Percentiles rank a stretch among this genome's conserved stretches.
Conservation (phyloP, 2,113 vertebrate species). For the Notechis scutatus region DNA sequence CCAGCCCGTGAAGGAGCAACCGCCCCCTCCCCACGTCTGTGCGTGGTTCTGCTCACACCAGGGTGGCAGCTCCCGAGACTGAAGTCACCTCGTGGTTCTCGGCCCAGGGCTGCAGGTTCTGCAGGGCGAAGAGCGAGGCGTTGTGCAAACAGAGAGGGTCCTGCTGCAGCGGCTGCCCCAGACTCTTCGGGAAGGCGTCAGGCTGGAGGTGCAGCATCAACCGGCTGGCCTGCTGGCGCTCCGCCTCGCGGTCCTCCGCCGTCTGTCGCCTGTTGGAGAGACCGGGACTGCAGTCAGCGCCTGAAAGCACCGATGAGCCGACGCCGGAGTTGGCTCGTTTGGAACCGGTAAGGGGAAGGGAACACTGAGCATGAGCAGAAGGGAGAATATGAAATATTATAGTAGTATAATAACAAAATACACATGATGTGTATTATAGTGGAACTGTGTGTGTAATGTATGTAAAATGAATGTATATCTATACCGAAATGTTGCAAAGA, state of each 20-base stretch:
- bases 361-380: not conserved
- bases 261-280: slow-evolving; percentile 87
- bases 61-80: slow-evolving; percentile 87
- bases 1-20: not conserved
- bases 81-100: slow-evolving; percentile 95
- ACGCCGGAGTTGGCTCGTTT: not conserved
- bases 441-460: too few species aligned
- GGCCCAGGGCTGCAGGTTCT: slow-evolving; percentile 98
- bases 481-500: too few species aligned
- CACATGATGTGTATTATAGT: too few species aligned
- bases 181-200: slow-evolving; percentile 92
- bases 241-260: slow-evolving; percentile 92
- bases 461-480: too few species aligned
- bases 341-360: too few species aligned
- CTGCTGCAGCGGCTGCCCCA: slow-evolving; percentile 79
- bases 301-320: not conserved
- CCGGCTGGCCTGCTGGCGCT: slow-evolving; percentile 92
- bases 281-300: not conserved
- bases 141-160: slow-evolving; percentile 98
- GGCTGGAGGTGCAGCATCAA: slow-evolving; percentile 97
- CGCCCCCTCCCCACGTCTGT: not conserved
- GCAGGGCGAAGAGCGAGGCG: slow-evolving; percentile 93
- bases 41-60: slow-evolving; percentile 74
- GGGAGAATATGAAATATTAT: not conserved
- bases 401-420: too few species aligned